Base-by-base conservation (phyloP, 2,797 vertebrate genomes). In the Corythornis leucogaster region DNA sequence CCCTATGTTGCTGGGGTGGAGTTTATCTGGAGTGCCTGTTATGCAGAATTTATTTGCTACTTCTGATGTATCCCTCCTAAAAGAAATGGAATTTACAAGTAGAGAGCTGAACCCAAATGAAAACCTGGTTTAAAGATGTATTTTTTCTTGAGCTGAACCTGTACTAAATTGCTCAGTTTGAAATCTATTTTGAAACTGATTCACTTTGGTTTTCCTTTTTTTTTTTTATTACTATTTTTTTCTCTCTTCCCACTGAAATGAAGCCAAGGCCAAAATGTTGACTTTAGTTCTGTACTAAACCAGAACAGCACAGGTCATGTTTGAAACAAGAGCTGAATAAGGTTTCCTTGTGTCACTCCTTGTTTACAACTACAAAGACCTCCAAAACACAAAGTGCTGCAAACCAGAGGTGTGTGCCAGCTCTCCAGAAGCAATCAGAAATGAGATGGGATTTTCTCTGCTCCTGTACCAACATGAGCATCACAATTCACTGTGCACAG, bases 151-250 rank as follows among this genome's bases (percentile, higher is more conserved):
- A 19, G 6, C 12, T 90, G 38, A 83, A 59, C 5, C 43, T 80
- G 50, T 83, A 76, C 20, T 78, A 33, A 70, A 71, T 66, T 62
- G 21, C 11, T 73, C 42, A 46, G 6, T 33, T 66, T 5, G 12
- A 82, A 79, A 20, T 51, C 1, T 45, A 61, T 82, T 66, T 31
- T 12, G 9, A 11, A 42, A 79, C 11, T 8, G 4, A 66, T 31
- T 53, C 15, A 45, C 9, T 64, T 69, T 28, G 5, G 1, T 3
- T 38, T 33, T 31, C 1, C 0, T 9, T 38, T 18, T 2, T 0
- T 0, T 3, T 35, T 31, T n/a, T 1, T 0, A 7, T 35, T 38
- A 38, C 38, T 24, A 12, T 13, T 13, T 8, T 15, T 42, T 15
- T 0, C 5, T 12, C 9, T 30, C 24, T 15, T 12, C 12, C 5